A percentile compares a stretch with the other conserved stretches of the same genome.
Evolutionary conservation across 2,113 vertebrate genomes (phyloP).

Genomic region (Toxostoma redivivum): DNA sequence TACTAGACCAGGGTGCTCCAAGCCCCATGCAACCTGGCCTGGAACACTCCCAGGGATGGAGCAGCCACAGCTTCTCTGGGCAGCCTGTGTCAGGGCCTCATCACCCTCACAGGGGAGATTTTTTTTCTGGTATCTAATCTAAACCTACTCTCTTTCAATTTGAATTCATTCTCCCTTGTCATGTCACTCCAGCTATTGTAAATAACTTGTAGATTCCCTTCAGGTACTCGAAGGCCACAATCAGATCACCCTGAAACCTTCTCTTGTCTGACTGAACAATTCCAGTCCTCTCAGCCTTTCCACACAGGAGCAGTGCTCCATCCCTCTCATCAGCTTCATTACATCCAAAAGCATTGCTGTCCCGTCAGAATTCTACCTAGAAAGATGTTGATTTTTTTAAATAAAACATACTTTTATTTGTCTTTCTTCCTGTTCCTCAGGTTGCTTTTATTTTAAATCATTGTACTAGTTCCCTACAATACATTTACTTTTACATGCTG

Average conservation of each 20-base stretch:
- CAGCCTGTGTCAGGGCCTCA: background rate
- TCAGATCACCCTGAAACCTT: background rate
- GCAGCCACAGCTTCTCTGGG: background rate
- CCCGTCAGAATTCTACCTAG: background rate
- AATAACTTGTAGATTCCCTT: background rate
- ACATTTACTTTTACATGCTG: background rate
- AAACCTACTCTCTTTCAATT: background rate
- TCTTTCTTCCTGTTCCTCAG: background rate
- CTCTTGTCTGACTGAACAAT: background rate
- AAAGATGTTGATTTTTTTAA: background rate
- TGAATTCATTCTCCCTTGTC: background rate
- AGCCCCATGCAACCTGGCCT: accelerated
- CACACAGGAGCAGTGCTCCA: background rate
- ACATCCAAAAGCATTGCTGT: background rate
- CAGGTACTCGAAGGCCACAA: background rate
- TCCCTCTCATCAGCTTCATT: background rate
- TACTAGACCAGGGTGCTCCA: background rate
- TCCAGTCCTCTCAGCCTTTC: background rate
- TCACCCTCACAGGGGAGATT: background rate
- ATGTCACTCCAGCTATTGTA: background rate
- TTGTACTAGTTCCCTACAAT: background rate
- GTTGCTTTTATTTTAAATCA: background rate
- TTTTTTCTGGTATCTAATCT: background rate
- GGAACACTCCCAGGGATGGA: background rate
- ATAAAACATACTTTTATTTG: background rate